phyloP scores from a whole-genome alignment of 2,113 vertebrate genomes.

The Tricholaema leucomelas region DNA sequence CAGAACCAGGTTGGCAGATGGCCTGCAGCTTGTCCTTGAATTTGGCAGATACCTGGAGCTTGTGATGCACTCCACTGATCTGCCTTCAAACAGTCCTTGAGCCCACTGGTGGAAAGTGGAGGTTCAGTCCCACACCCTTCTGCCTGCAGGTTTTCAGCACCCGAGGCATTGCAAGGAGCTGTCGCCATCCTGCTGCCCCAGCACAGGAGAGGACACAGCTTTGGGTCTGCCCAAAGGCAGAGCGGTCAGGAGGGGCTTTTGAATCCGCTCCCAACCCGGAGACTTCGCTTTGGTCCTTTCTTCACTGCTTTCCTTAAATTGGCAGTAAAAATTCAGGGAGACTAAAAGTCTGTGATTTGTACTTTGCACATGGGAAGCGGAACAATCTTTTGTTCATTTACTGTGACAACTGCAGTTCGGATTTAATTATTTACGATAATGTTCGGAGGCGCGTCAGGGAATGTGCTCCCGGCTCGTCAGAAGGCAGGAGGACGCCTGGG shows the following conservation, averaged over 20 bases:
- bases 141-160: neutral
- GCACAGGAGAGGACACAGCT: neutral
- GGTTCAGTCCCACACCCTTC: neutral
- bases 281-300: neutral
- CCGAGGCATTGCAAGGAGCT: neutral
- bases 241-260: neutral
- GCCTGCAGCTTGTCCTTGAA: neutral
- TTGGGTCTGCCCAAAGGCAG: neutral
- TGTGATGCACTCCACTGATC: neutral
- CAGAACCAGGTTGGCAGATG: neutral
- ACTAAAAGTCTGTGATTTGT: constrained; percentile 46
- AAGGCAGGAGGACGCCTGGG: neutral
- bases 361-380: constrained; percentile 51
- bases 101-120: neutral
- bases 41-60: neutral
- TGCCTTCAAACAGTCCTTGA: neutral
- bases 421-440: constrained; percentile 66
- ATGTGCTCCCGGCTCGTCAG: constrained; percentile 14
- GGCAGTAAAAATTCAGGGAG: constrained; percentile 47
- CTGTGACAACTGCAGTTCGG: constrained; percentile 60
- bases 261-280: neutral
- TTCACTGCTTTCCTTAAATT: neutral
- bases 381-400: constrained; percentile 66
- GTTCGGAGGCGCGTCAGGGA: constrained; percentile 39
- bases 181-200: neutral